Evolutionary conservation across 2,113 vertebrate genomes (phyloP).

Genomic region (Dissostichus mawsoni): DNA sequence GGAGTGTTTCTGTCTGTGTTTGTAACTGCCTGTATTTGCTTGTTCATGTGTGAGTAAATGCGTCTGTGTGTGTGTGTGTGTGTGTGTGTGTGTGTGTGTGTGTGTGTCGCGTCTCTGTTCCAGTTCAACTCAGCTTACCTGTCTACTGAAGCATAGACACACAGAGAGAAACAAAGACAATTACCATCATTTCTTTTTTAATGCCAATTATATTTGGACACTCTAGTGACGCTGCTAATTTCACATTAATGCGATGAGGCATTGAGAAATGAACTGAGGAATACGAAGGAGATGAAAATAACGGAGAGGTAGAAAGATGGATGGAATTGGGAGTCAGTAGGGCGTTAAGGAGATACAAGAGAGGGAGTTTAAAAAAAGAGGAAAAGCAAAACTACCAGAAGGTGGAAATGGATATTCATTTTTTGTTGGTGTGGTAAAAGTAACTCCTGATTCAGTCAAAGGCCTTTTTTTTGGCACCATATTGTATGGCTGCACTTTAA

Average conservation of each 20-base stretch:
- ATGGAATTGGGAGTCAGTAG: too few relatives aligned
- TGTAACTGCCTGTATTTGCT: conserved; percentile 21
- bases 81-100: conserved; percentile 16
- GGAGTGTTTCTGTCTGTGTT: conserved; percentile 29
- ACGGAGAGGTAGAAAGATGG: too few relatives aligned
- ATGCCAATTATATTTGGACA: conserved; percentile 10
- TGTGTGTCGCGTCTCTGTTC: conserved; percentile 15
- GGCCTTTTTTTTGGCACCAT: too few relatives aligned
- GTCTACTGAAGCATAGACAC: conserved; percentile 29
- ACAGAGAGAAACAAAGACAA: conserved; percentile 15
- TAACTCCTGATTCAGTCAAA: too few relatives aligned
- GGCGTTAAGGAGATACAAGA: too few relatives aligned
- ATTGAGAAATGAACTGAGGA: neutral
- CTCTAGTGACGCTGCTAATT: conserved; percentile 2
- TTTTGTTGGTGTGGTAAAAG: too few relatives aligned
- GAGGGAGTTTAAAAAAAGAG: too few relatives aligned
- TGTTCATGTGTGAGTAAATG: conserved; percentile 37
- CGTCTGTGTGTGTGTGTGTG: conserved; percentile 16
- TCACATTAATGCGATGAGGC: neutral
- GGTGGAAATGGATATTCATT: too few relatives aligned
- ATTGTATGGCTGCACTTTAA: too few relatives aligned
- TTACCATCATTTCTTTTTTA: neutral
- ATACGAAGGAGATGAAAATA: too few relatives aligned
- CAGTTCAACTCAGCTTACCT: conserved; percentile 42
- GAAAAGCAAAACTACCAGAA: too few relatives aligned